Evolutionary conservation across 1,140 invertebrate species (phyloP).

Genomic region (Melitaea cinxia): DNA sequence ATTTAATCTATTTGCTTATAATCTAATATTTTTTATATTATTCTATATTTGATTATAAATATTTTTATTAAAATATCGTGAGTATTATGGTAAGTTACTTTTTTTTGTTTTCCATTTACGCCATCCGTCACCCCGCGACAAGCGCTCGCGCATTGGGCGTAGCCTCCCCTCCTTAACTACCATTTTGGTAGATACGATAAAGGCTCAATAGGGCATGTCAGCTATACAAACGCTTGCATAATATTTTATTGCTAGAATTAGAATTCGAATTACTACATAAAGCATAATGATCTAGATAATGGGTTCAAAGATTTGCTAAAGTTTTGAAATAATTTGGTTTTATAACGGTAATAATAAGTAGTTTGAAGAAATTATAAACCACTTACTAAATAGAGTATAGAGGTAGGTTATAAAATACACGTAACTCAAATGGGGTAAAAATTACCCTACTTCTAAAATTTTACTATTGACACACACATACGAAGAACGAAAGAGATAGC

Average conservation of each 20-base stretch:
- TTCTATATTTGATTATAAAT: too few relatives aligned
- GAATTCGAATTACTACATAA: conserved; percentile 37
- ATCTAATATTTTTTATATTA: too few relatives aligned
- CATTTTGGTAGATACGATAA: conserved; percentile 56
- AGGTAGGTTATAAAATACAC: too few relatives aligned
- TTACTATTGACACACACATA: too few relatives aligned
- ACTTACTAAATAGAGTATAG: neutral
- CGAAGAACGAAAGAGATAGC: too few relatives aligned
- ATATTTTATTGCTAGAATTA: conserved; percentile 44
- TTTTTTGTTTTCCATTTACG: conserved; percentile 6
- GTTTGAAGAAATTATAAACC: neutral
- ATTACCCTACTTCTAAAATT: too few relatives aligned
- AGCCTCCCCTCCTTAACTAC: conserved; percentile 50
- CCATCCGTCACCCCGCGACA: conserved; percentile 31
- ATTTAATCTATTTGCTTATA: too few relatives aligned
- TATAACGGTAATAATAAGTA: neutral
- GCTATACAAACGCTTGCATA: conserved; percentile 48
- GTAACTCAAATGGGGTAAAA: too few relatives aligned
- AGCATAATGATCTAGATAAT: conserved; percentile 29
- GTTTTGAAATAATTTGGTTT: conserved; percentile 1
- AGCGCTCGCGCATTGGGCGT: conserved; percentile 53
- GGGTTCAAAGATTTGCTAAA: neutral
- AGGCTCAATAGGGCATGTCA: conserved; percentile 57
- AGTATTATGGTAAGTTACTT: neutral
- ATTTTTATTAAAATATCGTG: too few relatives aligned